A percentile compares a stretch with the other conserved stretches of the same genome.
phyloP scores from a whole-genome alignment of 30 jellyfish, hydroid and myxozoan species.

The Rhopilema esculentum region DNA sequence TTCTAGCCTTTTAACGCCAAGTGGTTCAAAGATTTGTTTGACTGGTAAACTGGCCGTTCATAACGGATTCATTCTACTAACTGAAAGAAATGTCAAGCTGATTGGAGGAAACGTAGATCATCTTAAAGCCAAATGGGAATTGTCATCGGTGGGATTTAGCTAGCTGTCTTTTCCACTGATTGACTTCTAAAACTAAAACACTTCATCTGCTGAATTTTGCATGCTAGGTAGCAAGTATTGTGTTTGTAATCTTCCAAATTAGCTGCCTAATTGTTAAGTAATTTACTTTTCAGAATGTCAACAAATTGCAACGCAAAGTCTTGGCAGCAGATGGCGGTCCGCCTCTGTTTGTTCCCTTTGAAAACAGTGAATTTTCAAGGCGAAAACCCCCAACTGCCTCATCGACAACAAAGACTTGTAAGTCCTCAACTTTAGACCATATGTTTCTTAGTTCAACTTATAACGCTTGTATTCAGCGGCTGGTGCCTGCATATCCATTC shows the following conservation, averaged over 20 bases:
- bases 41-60: constrained; percentile 49
- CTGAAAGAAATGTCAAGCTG: constrained; percentile 34
- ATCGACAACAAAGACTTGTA: constrained; percentile 32
- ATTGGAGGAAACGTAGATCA: constrained; percentile 96
- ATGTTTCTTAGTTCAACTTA: neutral
- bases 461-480: neutral
- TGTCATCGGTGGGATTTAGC: constrained; percentile 41
- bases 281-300: constrained; percentile 33
- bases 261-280: too few species aligned
- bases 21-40: constrained; percentile 89
- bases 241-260: too few species aligned
- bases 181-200: too few species aligned
- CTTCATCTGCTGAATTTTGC: too few species aligned
- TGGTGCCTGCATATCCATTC: neutral
- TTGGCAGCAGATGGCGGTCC: constrained; percentile 77
- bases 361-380: constrained; percentile 49
- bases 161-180: neutral
- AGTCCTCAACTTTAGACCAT: neutral
- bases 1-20: constrained; percentile 65
- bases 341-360: constrained; percentile 73
- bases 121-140: constrained; percentile 85
- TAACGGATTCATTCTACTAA: constrained; percentile 84
- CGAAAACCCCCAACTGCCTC: constrained; percentile 26
- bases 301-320: constrained; percentile 73
- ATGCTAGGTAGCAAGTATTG: too few species aligned